Conservation (phyloP, 2,888 invertebrate species). For the Dasysyrphus tricinctus region DNA sequence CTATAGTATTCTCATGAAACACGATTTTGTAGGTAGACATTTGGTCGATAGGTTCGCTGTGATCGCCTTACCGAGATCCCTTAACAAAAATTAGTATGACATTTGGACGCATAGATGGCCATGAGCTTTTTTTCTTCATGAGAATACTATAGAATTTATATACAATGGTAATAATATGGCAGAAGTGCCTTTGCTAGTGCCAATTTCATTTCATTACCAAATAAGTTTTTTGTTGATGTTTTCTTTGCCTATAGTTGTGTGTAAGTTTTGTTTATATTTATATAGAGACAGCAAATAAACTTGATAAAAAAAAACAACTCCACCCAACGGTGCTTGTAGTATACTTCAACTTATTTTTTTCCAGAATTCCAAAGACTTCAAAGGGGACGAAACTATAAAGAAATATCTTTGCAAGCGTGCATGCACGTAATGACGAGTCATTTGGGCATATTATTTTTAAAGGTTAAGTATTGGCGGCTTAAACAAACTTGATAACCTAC, state of each 20-base stretch:
- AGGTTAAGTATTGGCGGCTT: not conserved
- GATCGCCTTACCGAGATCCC: too few relatives aligned
- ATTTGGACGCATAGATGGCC: too few relatives aligned
- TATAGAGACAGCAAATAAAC: constrained; percentile 37
- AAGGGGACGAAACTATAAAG: constrained; percentile 29
- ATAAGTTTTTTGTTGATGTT: constrained; percentile 34
- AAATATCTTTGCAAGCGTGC: constrained; percentile 3
- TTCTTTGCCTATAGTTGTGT: constrained; percentile 17
- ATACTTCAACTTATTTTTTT: constrained; percentile 14
- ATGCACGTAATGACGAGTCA: constrained; percentile 11
- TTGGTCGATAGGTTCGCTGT: too few relatives aligned
- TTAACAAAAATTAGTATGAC: too few relatives aligned
- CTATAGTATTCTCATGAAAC: too few relatives aligned
- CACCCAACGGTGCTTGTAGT: not conserved
- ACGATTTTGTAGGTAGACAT: too few relatives aligned
- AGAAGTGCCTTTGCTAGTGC: constrained; percentile 3
- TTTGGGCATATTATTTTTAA: not conserved
- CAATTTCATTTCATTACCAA: constrained; percentile 54
- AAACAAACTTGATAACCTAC: not conserved
- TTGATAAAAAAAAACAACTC: constrained; percentile 20
- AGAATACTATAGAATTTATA: too few relatives aligned
- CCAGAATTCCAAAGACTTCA: constrained; percentile 11
- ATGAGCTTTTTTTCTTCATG: too few relatives aligned
- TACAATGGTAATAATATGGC: not conserved
- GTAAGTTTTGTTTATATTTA: constrained; percentile 10